A percentile compares a stretch with the other conserved stretches of the same genome.
Evolutionary conservation across 2,113 vertebrate species (phyloP).

Genomic region (Elgaria multicarinata): DNA sequence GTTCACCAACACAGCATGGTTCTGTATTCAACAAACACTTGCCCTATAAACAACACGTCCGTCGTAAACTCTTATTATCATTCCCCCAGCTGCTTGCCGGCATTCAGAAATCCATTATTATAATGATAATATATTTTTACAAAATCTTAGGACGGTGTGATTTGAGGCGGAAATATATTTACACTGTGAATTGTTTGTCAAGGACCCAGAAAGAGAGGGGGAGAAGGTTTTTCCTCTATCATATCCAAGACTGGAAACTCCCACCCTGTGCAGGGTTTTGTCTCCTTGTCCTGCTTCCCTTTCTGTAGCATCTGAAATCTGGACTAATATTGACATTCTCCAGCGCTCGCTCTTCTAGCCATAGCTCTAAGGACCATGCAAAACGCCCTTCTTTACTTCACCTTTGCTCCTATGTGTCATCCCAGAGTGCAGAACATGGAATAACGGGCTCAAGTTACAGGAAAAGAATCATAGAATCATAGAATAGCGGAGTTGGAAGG

Average conservation of each 20-base stretch:
- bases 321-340: conserved; percentile 31
- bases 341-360: neutral
- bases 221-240: conserved; percentile 28
- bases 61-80: conserved; percentile 64
- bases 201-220: conserved; percentile 27
- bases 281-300: conserved; percentile 22
- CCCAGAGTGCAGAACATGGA: too few species aligned
- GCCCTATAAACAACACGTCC: conserved; percentile 52
- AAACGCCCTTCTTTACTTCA: neutral
- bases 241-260: conserved; percentile 44
- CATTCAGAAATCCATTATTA: conserved; percentile 75
- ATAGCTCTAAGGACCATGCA: accelerated
- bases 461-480: too few species aligned
- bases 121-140: conserved; percentile 75
- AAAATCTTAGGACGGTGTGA: conserved; percentile 58
- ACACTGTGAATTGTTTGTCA: conserved; percentile 60
- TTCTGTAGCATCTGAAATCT: conserved; percentile 37
- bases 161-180: conserved; percentile 71
- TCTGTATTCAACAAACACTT: conserved; percentile 62
- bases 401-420: neutral
- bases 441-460: too few species aligned
- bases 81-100: conserved; percentile 64
- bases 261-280: conserved; percentile 21
- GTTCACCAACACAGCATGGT: conserved; percentile 46
- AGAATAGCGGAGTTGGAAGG: too few species aligned